Conservation (phyloP, 2,113 vertebrate genomes). For the Halichoeres trimaculatus region DNA sequence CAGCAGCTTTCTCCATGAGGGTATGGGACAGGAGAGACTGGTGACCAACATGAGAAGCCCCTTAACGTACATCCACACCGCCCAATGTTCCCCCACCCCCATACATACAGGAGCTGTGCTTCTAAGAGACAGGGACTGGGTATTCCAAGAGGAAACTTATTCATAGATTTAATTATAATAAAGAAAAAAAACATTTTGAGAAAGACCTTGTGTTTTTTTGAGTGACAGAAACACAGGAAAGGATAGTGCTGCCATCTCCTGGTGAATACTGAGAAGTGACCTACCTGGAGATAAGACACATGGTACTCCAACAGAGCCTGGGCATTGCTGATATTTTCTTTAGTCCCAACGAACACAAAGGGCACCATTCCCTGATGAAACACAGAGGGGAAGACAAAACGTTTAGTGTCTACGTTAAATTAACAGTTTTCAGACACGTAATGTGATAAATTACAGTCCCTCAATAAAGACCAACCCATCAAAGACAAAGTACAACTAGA, state of each 20-base stretch:
- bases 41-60: conserved; percentile 56
- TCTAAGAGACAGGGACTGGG: conserved; percentile 9
- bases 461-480: conserved; percentile 13
- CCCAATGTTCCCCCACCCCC: not conserved
- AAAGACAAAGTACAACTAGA: conserved; percentile 10
- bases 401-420: not conserved
- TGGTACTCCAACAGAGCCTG: conserved; percentile 94
- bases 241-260: conserved; percentile 26
- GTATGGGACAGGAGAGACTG: conserved; percentile 40
- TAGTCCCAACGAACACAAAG: conserved; percentile 93
- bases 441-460: not conserved
- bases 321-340: conserved; percentile 94
- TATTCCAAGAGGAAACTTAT: not conserved
- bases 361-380: conserved; percentile 90
- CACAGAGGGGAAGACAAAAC: conserved; percentile 14
- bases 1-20: conserved; percentile 74
- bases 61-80: not conserved
- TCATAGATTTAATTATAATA: not conserved
- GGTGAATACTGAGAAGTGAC: conserved; percentile 25
- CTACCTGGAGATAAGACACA: conserved; percentile 91
- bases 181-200: not conserved
- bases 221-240: conserved; percentile 14
- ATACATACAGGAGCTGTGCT: conserved; percentile 1
- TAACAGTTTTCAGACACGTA: no score
- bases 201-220: not conserved